Evolutionary conservation across 2,797 vertebrate species (phyloP).

Genomic region (Notolepis coatsorum): DNA sequence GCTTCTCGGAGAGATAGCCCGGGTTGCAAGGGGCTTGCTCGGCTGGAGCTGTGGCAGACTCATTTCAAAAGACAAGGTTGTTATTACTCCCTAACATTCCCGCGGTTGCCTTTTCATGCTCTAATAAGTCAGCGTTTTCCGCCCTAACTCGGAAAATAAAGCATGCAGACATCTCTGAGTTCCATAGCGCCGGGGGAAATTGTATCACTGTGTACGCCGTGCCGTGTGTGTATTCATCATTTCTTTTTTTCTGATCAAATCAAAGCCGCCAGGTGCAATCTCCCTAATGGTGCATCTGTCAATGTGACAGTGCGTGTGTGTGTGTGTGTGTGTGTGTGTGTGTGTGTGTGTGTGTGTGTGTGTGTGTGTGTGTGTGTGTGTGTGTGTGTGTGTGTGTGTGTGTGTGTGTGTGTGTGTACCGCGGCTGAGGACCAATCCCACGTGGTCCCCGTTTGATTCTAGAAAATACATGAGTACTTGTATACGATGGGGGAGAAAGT

Average conservation of each 20-base stretch:
- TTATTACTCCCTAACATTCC: constrained; percentile 69
- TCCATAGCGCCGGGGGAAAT: constrained; percentile 64
- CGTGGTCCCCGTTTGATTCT: constrained; percentile 39
- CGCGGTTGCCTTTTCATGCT: constrained; percentile 73
- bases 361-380: constrained; percentile 60
- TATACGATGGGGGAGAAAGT: no score
- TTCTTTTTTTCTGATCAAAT: constrained; percentile 67
- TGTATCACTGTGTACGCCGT: constrained; percentile 56
- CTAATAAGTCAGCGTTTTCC: constrained; percentile 71
- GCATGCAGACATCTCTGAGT: constrained; percentile 68
- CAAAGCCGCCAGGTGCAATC: constrained; percentile 66
- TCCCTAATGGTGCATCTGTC: constrained; percentile 68
- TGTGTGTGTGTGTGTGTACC: constrained; percentile 29
- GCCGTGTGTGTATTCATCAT: constrained; percentile 63
- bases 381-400: constrained; percentile 53
- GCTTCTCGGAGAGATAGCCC: constrained; percentile 43
- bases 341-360: constrained; percentile 49
- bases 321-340: constrained; percentile 34
- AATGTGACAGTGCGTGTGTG: constrained; percentile 34
- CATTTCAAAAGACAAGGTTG: constrained; percentile 75
- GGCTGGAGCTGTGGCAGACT: constrained; percentile 63
- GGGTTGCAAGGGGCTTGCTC: constrained; percentile 20
- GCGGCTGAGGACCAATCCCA: constrained; percentile 41
- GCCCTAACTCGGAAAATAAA: constrained; percentile 71
- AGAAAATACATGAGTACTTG: no score